These are phyloP conservation scores for Drosophila testacea DNA, from an alignment of 2,888 invertebrate genomes.

Conservation along the genomic window DNA sequence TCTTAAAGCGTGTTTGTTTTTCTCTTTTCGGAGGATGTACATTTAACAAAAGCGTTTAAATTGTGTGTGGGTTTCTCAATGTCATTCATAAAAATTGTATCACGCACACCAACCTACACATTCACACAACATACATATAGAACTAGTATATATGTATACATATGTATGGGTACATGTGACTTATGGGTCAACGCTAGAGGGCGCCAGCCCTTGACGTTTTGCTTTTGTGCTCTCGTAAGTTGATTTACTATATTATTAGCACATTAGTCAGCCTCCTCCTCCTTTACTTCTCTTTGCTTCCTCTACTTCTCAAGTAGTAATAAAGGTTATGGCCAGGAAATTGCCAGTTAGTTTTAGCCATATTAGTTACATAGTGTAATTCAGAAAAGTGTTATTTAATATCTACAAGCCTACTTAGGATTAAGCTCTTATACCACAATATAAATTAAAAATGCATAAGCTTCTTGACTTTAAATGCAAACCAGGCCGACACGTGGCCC, in stretches of 20 bases:
- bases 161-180: slow-evolving; percentile 25
- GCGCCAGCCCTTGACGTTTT: slow-evolving; percentile 44
- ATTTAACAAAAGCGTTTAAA: slow-evolving; percentile 19
- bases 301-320: background rate
- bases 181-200: slow-evolving; percentile 72
- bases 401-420: slow-evolving; percentile 23
- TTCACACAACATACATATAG: background rate
- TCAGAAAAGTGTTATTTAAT: slow-evolving; percentile 58
- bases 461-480: slow-evolving; percentile 44
- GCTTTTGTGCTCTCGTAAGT: slow-evolving; percentile 41
- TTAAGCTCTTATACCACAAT: slow-evolving; percentile 3
- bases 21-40: slow-evolving; percentile 36
- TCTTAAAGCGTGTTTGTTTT: slow-evolving; percentile 10
- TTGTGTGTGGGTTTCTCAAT: slow-evolving; percentile 52
- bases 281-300: background rate
- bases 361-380: slow-evolving; percentile 31
- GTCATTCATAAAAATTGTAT: slow-evolving; percentile 74
- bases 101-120: slow-evolving; percentile 24
- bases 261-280: slow-evolving; percentile 52
- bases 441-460: slow-evolving; percentile 58
- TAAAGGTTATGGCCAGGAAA: slow-evolving; percentile 48
- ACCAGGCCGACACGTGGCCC: slow-evolving; percentile 51
- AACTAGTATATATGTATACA: background rate
- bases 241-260: slow-evolving; percentile 66
- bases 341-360: slow-evolving; percentile 46